phyloP scores from a whole-genome alignment of 2,113 vertebrate genomes.

The Myanophis thanlyinensis region DNA sequence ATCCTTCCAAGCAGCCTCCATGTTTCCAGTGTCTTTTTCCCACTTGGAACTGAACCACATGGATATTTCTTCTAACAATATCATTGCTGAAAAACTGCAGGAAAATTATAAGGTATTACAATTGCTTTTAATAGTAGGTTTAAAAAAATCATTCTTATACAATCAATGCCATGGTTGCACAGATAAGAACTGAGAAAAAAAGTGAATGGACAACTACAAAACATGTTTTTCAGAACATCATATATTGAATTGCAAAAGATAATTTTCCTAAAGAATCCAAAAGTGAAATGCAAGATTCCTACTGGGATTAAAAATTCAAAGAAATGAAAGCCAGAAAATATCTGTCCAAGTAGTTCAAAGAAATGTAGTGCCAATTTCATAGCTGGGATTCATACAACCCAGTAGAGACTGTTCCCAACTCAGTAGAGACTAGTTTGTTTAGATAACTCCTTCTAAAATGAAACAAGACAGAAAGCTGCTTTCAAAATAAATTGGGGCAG shows the following conservation, averaged over 20 bases:
- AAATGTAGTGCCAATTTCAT: background rate
- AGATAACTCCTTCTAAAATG: background rate
- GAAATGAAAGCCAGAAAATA: background rate
- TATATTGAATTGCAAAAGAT: background rate
- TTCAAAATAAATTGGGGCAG: background rate
- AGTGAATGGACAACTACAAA: background rate
- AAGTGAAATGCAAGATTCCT: background rate
- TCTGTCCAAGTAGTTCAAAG: background rate
- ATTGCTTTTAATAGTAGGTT: background rate
- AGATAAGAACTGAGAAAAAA: no score
- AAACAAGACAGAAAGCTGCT: background rate
- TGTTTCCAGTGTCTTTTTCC: no score
- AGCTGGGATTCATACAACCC: background rate
- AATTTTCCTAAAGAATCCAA: background rate
- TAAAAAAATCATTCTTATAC: background rate
- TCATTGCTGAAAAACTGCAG: background rate
- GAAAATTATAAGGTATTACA: background rate
- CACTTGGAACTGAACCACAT: no score
- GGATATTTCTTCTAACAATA: no score
- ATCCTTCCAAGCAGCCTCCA: no score
- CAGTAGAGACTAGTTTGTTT: background rate
- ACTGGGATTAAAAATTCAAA: background rate
- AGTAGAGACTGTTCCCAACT: background rate
- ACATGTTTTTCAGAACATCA: background rate
- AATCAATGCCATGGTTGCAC: background rate